Evolutionary conservation across 2,888 invertebrate species (phyloP).

Genomic region (Drosophila suboccidentalis): DNA sequence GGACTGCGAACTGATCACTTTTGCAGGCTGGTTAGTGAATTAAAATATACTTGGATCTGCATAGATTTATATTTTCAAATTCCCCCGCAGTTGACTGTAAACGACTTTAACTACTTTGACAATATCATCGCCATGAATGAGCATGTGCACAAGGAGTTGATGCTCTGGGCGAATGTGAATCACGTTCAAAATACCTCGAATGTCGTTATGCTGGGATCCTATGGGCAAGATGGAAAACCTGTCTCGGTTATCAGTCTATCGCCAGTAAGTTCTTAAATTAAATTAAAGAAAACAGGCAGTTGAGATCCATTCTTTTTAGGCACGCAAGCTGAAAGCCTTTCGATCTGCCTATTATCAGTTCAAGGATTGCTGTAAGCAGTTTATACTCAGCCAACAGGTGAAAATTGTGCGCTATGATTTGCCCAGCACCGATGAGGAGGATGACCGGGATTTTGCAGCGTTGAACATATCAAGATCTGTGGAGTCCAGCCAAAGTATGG

Average conservation of each 20-base stretch:
- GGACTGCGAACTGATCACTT: slow-evolving; percentile 88
- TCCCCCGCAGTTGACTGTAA: slow-evolving; percentile 87
- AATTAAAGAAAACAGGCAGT: not conserved
- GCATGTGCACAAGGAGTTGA: slow-evolving; percentile 75
- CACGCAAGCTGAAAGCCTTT: slow-evolving; percentile 60
- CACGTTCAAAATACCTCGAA: slow-evolving; percentile 8
- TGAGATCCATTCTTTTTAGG: slow-evolving; percentile 24
- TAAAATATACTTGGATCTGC: not conserved
- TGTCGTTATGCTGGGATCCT: slow-evolving; percentile 41
- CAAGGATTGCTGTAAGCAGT: slow-evolving; percentile 66
- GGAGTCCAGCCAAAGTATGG: not conserved
- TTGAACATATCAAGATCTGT: not conserved
- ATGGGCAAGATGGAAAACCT: slow-evolving; percentile 22
- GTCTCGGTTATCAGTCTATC: slow-evolving; percentile 41
- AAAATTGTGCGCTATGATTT: slow-evolving; percentile 61
- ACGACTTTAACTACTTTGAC: slow-evolving; percentile 92
- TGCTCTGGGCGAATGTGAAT: slow-evolving; percentile 52
- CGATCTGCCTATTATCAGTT: slow-evolving; percentile 71
- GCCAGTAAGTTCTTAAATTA: slow-evolving; percentile 43
- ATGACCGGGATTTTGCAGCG: not conserved
- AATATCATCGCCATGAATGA: slow-evolving; percentile 98
- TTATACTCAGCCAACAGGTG: slow-evolving; percentile 63
- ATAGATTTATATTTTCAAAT: not conserved
- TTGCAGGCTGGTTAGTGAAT: slow-evolving; percentile 86
- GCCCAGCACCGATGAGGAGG: slow-evolving; percentile 67